Evolutionary conservation across 1,140 invertebrate species (phyloP).

Genomic region (Elymnias hypermnestra): DNA sequence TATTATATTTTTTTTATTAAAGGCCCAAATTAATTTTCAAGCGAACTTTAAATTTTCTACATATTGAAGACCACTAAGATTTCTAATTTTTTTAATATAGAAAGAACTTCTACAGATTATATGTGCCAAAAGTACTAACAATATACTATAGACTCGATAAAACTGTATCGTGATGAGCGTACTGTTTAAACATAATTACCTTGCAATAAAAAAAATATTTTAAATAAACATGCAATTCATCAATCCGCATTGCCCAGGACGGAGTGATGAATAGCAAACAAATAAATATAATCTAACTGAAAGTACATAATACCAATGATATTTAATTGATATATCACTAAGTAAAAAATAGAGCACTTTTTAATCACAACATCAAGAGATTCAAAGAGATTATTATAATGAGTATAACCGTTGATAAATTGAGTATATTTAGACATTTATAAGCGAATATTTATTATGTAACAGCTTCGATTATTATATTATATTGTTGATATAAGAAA

Average conservation of each 20-base stretch:
- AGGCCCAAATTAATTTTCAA: not conserved
- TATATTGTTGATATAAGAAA: too few relatives aligned
- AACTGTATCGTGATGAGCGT: too few relatives aligned
- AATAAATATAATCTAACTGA: not conserved
- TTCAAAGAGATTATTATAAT: slow-evolving; percentile 18
- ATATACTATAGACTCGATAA: too few relatives aligned
- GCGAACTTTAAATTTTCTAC: not conserved
- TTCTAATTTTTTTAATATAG: too few relatives aligned
- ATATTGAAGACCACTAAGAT: too few relatives aligned
- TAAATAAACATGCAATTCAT: slow-evolving; percentile 47
- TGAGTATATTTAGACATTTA: not conserved
- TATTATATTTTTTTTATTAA: not conserved
- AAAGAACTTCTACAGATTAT: too few relatives aligned
- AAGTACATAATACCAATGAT: too few relatives aligned
- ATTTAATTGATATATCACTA: too few relatives aligned
- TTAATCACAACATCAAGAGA: slow-evolving; percentile 51
- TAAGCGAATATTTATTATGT: not conserved
- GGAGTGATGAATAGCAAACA: slow-evolving; percentile 57
- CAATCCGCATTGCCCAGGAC: slow-evolving; percentile 72
- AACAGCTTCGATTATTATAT: too few relatives aligned
- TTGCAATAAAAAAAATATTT: too few relatives aligned
- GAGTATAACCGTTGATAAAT: not conserved
- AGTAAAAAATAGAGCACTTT: slow-evolving; percentile 55
- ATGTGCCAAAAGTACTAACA: too few relatives aligned
- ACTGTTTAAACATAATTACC: too few relatives aligned